A percentile compares a stretch with the other conserved stretches of the same genome.
Evolutionary conservation across 2,797 vertebrate genomes (phyloP).

Genomic region (Danionella dracula): DNA sequence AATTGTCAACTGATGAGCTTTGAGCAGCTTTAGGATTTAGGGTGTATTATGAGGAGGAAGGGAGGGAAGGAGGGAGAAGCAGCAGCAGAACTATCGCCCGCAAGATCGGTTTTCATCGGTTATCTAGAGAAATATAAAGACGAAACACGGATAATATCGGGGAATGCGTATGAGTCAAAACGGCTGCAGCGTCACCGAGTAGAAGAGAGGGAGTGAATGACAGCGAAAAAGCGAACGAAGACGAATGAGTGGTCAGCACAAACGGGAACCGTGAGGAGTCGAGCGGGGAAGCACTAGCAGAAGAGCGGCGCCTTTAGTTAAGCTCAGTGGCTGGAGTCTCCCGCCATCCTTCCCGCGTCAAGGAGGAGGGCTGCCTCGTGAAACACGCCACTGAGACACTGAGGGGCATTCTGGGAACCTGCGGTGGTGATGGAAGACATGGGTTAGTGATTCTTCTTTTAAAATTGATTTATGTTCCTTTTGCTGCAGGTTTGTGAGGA

Average conservation of each 20-base stretch:
- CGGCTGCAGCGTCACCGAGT: constrained; percentile 25
- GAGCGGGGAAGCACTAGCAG: neutral
- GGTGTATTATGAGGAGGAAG: constrained; percentile 43
- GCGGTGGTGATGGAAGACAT: constrained; percentile 68
- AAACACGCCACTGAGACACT: constrained; percentile 24
- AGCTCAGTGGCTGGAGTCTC: constrained; percentile 32
- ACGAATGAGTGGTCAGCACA: constrained; percentile 17
- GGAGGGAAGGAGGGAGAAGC: constrained; percentile 18
- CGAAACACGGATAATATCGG: constrained; percentile 10
- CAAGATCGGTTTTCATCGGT: constrained; percentile 1
- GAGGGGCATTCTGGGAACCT: constrained; percentile 25
- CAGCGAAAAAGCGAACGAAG: constrained; percentile 4
- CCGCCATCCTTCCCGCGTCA: constrained; percentile 51
- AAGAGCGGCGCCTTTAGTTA: constrained; percentile 28
- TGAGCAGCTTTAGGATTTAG: constrained; percentile 57
- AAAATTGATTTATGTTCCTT: too few species aligned
- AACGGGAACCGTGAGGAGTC: constrained; percentile 2
- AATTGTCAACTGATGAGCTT: constrained; percentile 57
- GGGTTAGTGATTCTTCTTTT: constrained; percentile 56
- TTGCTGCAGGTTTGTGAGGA: neutral
- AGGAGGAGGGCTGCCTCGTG: constrained; percentile 43
- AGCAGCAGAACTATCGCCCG: constrained; percentile 19
- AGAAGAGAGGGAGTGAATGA: constrained; percentile 23
- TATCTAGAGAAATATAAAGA: constrained; percentile 11
- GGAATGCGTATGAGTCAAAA: constrained; percentile 23